Conservation (phyloP, 2,888 invertebrate genomes). For the Leucophenga montana region DNA sequence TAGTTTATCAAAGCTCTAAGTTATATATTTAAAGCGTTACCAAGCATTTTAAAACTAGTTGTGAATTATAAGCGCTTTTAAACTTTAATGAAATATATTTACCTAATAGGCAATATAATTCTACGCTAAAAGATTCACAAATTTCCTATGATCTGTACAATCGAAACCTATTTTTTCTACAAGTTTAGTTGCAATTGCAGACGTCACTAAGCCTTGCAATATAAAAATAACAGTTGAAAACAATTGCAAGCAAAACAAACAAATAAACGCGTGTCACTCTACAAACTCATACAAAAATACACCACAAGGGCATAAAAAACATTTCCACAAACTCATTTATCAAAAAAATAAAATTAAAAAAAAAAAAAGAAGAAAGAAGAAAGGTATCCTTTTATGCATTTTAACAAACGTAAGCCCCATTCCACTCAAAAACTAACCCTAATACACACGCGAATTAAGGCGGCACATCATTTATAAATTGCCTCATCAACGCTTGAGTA, state of each 20-base stretch:
- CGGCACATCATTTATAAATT: constrained; percentile 64
- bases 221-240: constrained; percentile 12
- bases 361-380: not conserved
- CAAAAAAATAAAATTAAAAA: constrained; percentile 7
- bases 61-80: not conserved
- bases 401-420: not conserved
- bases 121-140: too few relatives aligned
- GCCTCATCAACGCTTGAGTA: constrained; percentile 59
- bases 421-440: constrained; percentile 9
- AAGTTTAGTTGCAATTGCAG: too few relatives aligned
- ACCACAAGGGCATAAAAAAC: not conserved
- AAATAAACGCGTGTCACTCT: constrained; percentile 7
- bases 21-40: too few relatives aligned
- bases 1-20: too few relatives aligned
- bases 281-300: not conserved
- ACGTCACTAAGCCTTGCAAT: constrained; percentile 9
- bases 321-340: constrained; percentile 22
- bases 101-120: too few relatives aligned
- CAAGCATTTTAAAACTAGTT: too few relatives aligned
- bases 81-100: not conserved
- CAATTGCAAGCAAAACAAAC: not conserved
- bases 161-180: too few relatives aligned
- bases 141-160: too few relatives aligned
- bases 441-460: constrained; percentile 21
- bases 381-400: not conserved